phyloP scores from a whole-genome alignment of 2,113 vertebrate genomes.

The Pterocles gutturalis region DNA sequence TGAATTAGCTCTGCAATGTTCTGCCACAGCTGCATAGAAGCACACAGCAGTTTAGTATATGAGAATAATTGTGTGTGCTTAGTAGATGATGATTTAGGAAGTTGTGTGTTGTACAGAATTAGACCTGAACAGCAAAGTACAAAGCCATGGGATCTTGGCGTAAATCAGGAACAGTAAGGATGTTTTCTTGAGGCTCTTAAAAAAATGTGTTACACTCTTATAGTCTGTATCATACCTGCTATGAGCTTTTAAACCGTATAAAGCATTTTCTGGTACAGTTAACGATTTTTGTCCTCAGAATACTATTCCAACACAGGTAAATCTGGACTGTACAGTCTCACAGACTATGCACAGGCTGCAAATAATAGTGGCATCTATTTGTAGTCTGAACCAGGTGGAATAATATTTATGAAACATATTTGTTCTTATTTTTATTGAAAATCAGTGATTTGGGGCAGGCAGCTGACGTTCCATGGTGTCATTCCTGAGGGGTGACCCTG shows the following conservation, averaged over 20 bases:
- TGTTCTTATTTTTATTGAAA: background rate
- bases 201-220: background rate
- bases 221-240: background rate
- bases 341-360: background rate
- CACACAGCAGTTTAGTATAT: background rate
- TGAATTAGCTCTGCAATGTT: background rate
- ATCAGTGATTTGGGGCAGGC: background rate
- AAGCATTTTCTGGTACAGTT: background rate
- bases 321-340: background rate
- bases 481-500: background rate
- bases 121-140: background rate
- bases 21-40: background rate
- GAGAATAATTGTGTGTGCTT: background rate
- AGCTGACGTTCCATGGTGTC: background rate
- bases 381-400: background rate
- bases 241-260: background rate
- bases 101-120: background rate
- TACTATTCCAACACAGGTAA: background rate
- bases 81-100: background rate
- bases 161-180: background rate
- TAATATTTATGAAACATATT: background rate
- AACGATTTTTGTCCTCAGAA: background rate
- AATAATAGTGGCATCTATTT: background rate
- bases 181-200: background rate
- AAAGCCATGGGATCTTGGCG: background rate